Percentiles rank a stretch among this genome's conserved stretches.
Conservation (phyloP, 1,140 invertebrate species). For the Trichonephila clavata region DNA sequence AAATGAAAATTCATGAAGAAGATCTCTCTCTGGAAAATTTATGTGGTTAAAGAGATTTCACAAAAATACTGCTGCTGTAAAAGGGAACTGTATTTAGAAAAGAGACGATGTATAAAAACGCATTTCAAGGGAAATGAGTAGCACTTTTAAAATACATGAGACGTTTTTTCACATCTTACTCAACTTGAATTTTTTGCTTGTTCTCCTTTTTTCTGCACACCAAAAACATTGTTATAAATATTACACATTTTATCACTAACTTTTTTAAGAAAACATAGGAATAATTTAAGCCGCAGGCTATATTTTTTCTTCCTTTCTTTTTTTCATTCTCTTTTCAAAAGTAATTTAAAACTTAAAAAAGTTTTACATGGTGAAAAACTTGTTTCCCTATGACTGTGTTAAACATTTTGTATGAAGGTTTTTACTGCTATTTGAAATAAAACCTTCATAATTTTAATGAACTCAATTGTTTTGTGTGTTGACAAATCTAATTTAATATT, state of each 20-base stretch:
- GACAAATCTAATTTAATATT: too few species aligned
- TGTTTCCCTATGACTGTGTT: too few species aligned
- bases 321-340: too few species aligned
- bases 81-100: constrained; percentile 30
- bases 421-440: too few species aligned
- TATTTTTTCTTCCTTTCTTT: background rate
- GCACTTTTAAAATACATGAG: constrained; percentile 25
- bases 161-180: background rate
- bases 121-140: constrained; percentile 3
- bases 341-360: too few species aligned
- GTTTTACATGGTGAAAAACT: too few species aligned
- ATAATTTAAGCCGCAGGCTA: too few species aligned
- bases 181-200: background rate
- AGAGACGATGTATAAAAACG: constrained; percentile 8
- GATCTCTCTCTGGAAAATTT: background rate
- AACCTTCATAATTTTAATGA: too few species aligned
- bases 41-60: constrained; percentile 45
- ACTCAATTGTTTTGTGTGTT: too few species aligned
- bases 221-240: constrained; percentile 3
- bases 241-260: background rate
- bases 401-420: too few species aligned
- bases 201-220: background rate
- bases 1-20: constrained; percentile 49
- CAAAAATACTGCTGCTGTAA: constrained; percentile 16
- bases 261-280: too few species aligned